Evolutionary conservation across 2,888 invertebrate genomes (phyloP), one percentile per base, ranked within the genome.

Genomic region (Napeogenes inachia): DNA sequence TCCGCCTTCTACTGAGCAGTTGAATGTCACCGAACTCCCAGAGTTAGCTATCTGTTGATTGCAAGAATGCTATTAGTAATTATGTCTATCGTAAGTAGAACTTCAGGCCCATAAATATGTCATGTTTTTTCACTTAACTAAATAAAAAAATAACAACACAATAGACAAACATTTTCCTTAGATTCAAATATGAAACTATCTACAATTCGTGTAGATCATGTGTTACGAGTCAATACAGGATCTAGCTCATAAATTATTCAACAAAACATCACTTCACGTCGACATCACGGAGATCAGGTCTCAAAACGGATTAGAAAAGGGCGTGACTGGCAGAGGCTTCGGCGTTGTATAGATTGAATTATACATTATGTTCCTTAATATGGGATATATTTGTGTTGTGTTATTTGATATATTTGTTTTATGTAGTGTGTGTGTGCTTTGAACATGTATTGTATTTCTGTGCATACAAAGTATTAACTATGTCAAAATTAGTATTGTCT

Each of bases 1-100:
- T 42, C 92, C 93, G 62, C 94, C 92, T 66, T 93, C 93, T 66
- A 96, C 94, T n/a, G 95, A 93, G 82, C 97, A 97, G 91, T 97
- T 96, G 92, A 97, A 95, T 68, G 92, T 91, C 59, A 96, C 96
- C 32, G 93, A 92, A 73, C 95, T 94, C 54, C 96, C 97, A 0
- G 96, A 96, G 89, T 97, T 96, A 33, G 96, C 94, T 73, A 95
- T 93, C 94, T 94, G 81, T 32, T 42, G 21, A 54, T 47, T 4
- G 38, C 42, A 21, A 33, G 33, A 33, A 30, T 33, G 45, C 30
- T 33, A 12, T 45, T 5, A 35, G 46, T 13, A 13, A 13, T 30
- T 13, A 13, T 33, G 2, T 54, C 3, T 54, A 21, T 21, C 0
- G 21, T 21, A 21, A 21, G 21, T 21, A 21, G 21, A 21, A 21